phyloP scores from a whole-genome alignment of 2,113 vertebrate species.

The Brachyhypopomus gauderio region DNA sequence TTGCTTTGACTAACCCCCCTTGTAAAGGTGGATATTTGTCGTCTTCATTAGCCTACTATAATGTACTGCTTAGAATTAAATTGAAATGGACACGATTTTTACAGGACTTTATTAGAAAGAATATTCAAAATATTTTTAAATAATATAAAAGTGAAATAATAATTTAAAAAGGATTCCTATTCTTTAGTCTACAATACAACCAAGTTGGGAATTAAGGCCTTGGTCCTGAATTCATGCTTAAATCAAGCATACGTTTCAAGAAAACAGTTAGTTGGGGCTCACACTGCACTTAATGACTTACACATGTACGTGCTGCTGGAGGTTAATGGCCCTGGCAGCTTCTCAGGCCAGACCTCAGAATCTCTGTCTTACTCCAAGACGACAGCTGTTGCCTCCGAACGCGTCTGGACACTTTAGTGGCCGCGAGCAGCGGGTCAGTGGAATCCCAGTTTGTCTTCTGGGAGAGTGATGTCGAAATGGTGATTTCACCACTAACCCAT shows the following conservation, averaged over 20 bases:
- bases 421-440: neutral
- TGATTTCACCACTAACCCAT: constrained; percentile 31
- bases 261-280: neutral
- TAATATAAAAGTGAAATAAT: no score
- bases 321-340: neutral
- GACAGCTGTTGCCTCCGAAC: constrained; percentile 23
- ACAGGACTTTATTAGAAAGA: no score
- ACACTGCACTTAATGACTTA: neutral
- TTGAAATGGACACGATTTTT: no score
- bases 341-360: neutral
- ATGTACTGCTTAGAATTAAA: no score
- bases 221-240: neutral
- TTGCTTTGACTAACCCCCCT: no score
- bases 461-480: constrained; percentile 8
- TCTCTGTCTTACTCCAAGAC: neutral
- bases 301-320: neutral
- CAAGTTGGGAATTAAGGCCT: neutral
- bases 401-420: neutral
- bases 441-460: constrained; percentile 24
- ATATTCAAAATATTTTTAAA: neutral
- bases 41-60: no score
- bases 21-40: no score
- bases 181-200: no score
- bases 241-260: neutral
- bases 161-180: no score